Percentiles rank a stretch among this genome's conserved stretches.
Evolutionary conservation across 23 tunicate species (phyloP).

Genomic region (Halocynthia roretzi): DNA sequence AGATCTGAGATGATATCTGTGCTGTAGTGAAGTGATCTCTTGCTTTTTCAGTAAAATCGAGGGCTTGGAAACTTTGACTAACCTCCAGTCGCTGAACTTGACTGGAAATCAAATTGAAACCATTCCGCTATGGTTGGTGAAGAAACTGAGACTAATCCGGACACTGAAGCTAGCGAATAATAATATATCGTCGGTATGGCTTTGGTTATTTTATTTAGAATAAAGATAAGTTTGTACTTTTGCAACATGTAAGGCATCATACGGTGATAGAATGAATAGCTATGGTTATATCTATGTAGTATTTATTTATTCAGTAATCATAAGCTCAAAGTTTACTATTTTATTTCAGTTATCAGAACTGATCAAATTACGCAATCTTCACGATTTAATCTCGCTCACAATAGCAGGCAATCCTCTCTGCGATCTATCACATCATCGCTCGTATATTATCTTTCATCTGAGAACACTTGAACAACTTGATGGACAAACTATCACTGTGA

Average conservation of each 20-base stretch:
- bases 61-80: conserved; percentile 70
- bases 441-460: conserved; percentile 80
- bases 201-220: too few species aligned
- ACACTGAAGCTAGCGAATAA: conserved; percentile 63
- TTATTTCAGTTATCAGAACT: conserved; percentile 61
- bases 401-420: conserved; percentile 74
- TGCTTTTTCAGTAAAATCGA: conserved; percentile 62
- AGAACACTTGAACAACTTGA: conserved; percentile 66
- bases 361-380: conserved; percentile 60
- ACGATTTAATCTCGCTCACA: conserved; percentile 68
- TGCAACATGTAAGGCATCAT: background rate
- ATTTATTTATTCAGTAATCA: background rate
- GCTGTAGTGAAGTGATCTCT: background rate
- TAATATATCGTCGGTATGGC: conserved; percentile 66
- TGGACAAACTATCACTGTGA: conserved; percentile 32
- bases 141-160: conserved; percentile 61
- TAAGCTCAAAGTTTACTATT: background rate
- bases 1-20: too few species aligned
- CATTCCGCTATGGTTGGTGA: conserved; percentile 77
- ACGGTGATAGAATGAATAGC: background rate
- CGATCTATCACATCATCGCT: conserved; percentile 75
- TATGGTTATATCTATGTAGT: background rate
- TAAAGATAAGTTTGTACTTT: too few species aligned
- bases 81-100: conserved; percentile 70
- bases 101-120: conserved; percentile 65